Evolutionary conservation across 2,888 invertebrate genomes (phyloP), one percentile per base, ranked within the genome.

Genomic region (Trichopoda pennipes): DNA sequence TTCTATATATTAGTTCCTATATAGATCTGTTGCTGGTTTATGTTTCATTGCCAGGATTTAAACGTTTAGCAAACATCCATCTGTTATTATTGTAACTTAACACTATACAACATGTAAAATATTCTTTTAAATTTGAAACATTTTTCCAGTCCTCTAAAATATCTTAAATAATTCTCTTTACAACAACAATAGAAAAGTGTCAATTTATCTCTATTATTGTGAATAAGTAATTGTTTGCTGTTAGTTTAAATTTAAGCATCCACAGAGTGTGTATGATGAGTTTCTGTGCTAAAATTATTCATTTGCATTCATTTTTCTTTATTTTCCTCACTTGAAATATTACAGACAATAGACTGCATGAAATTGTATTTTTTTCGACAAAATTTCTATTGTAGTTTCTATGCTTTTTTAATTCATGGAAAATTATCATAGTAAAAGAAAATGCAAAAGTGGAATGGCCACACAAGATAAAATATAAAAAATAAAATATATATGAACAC

Each of bases 241-340:
- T 38, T 53, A 55, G 69, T 61, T 42, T 12, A 61, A 69, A 55
- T 69, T 17, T 55, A 23, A 4, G 16, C 47, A 23, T 55, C 16
- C 23, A 23, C 19, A 35, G 6, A 61, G 60, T 66, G 61, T 35
- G 55, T 69, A 38, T 17, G 23, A 63, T 7, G 38, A 32, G 28
- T 38, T 51, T 51, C n/a, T 16, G 14, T 60, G 49, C 35, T 21
- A 64, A 28, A 61, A 47, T 60, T 60, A 53, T 66, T 66, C 44
- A 79, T 12, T 73, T 73, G 66, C 38, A 44, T 47, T 53, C 12
- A 64, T 16, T 58, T 49, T 58, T 68, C 17, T n/a, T 53, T 19
- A 3, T 21, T 60, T 72, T 72, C 51, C 51, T 44, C 66, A 66
- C 78, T 66, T 68, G 73, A 73, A 73, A 61, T 68, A 68, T 79